Evolutionary conservation across 2,888 invertebrate genomes (phyloP).

Genomic region (Aethes cnicana): DNA sequence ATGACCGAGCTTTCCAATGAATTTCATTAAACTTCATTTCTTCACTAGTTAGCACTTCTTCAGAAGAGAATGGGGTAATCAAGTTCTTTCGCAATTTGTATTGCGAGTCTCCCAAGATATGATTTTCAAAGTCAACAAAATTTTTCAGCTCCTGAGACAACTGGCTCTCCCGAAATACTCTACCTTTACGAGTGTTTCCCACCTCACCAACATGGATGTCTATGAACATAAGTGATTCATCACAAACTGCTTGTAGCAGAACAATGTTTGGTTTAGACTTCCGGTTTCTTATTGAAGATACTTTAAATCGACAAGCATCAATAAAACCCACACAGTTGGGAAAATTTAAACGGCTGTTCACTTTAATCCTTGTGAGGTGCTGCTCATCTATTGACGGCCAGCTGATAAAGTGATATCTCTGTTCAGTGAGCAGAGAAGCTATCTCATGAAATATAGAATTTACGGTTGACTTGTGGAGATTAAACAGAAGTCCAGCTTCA

Average conservation of each 20-base stretch:
- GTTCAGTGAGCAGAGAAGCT: slow-evolving; percentile 55
- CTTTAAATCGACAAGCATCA: slow-evolving; percentile 65
- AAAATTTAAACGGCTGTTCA: slow-evolving; percentile 65
- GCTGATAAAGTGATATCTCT: slow-evolving; percentile 59
- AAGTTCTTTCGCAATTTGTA: slow-evolving; percentile 67
- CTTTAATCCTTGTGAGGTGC: slow-evolving; percentile 68
- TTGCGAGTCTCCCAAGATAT: slow-evolving; percentile 67
- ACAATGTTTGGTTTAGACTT: slow-evolving; percentile 53
- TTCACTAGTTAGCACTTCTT: slow-evolving; percentile 67
- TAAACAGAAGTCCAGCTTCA: slow-evolving; percentile 64
- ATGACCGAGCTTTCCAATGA: slow-evolving; percentile 65
- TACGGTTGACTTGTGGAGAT: slow-evolving; percentile 66
- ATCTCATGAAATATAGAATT: slow-evolving; percentile 69
- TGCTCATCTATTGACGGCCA: slow-evolving; percentile 74
- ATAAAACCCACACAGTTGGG: slow-evolving; percentile 76
- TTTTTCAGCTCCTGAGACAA: slow-evolving; percentile 60
- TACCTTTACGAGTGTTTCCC: slow-evolving; percentile 61
- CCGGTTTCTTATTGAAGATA: slow-evolving; percentile 57
- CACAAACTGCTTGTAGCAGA: slow-evolving; percentile 73
- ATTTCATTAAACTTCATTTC: slow-evolving; percentile 75
- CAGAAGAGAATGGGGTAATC: slow-evolving; percentile 68
- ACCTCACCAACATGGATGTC: slow-evolving; percentile 64
- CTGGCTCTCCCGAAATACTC: slow-evolving; percentile 64
- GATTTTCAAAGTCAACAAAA: slow-evolving; percentile 69
- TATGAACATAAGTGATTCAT: slow-evolving; percentile 67